Conservation (phyloP, 2,888 invertebrate species). For the Bedellia somnulentella region DNA sequence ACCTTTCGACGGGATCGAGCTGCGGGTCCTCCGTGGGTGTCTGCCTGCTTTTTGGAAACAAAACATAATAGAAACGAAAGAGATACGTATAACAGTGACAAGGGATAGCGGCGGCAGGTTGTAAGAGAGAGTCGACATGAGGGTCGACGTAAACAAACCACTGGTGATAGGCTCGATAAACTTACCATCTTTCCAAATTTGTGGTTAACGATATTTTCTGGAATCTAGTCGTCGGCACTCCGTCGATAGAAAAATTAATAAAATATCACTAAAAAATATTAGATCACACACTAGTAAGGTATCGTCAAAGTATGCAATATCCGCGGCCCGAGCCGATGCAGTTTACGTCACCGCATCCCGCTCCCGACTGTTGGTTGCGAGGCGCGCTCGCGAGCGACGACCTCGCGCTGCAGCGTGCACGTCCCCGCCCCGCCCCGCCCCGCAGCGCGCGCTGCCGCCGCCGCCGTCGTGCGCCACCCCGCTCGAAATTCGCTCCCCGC, state of each 20-base stretch:
- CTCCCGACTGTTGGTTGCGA: slow-evolving; percentile 47
- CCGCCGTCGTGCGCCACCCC: slow-evolving; percentile 22
- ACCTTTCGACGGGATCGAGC: slow-evolving; percentile 39
- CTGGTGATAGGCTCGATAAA: slow-evolving; percentile 54
- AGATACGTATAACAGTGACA: slow-evolving; percentile 44
- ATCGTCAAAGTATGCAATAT: too few species aligned
- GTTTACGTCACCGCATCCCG: slow-evolving; percentile 62
- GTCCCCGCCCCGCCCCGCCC: slow-evolving; percentile 32
- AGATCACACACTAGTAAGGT: too few species aligned
- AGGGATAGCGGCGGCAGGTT: slow-evolving; percentile 54
- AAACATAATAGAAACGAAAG: slow-evolving; percentile 53
- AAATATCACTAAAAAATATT: too few species aligned
- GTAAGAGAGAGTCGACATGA: slow-evolving; percentile 39
- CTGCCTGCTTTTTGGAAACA: slow-evolving; percentile 57
- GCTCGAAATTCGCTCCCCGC: too few species aligned
- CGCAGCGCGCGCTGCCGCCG: slow-evolving; percentile 21
- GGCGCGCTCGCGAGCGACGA: slow-evolving; percentile 49
- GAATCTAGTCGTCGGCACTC: neutral
- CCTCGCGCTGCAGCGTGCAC: slow-evolving; percentile 53
- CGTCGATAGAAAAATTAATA: too few species aligned
- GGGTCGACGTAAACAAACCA: slow-evolving; percentile 57
- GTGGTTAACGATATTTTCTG: neutral
- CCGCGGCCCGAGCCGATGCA: slow-evolving; percentile 58
- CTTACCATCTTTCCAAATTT: slow-evolving; percentile 53
- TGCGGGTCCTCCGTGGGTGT: slow-evolving; percentile 39